Evolutionary conservation across 2,113 vertebrate genomes (phyloP).

Genomic region (Esox niger): DNA sequence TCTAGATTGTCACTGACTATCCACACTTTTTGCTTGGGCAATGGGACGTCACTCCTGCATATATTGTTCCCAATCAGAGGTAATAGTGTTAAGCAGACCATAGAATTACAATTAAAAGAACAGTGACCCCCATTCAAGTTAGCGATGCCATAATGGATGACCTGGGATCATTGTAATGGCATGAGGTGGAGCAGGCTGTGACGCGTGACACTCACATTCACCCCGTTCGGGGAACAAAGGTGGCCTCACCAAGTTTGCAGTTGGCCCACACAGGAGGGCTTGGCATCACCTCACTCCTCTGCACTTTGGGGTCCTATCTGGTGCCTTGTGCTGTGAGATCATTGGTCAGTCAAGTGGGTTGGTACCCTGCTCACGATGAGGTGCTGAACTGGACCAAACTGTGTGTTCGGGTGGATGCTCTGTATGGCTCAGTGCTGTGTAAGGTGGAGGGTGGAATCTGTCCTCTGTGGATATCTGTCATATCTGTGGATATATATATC

Average conservation of each 20-base stretch:
- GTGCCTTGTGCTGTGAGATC: not conserved
- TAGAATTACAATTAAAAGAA: not conserved
- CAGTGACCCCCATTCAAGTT: no score
- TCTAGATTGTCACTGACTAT: conserved; percentile 38
- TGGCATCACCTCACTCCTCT: not conserved
- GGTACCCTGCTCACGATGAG: not conserved
- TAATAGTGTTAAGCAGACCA: not conserved
- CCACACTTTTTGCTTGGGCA: conserved; percentile 23
- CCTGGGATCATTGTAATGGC: no score
- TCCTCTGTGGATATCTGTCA: conserved; percentile 25
- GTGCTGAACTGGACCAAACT: not conserved
- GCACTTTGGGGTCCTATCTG: not conserved
- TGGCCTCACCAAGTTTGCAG: no score
- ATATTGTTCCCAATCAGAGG: not conserved
- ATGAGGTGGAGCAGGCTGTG: no score
- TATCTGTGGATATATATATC: no score
- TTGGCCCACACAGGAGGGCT: no score
- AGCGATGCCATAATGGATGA: no score
- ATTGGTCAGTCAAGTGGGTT: not conserved
- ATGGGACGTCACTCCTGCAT: conserved; percentile 1
- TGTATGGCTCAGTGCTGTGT: not conserved
- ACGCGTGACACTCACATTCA: no score
- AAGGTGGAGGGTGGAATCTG: conserved; percentile 8
- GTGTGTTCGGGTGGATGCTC: not conserved
- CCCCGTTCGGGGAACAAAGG: no score